Percentiles rank a stretch among this genome's conserved stretches.
Conservation (phyloP, 2,888 invertebrate species). For the Polylopha cassiicola region DNA sequence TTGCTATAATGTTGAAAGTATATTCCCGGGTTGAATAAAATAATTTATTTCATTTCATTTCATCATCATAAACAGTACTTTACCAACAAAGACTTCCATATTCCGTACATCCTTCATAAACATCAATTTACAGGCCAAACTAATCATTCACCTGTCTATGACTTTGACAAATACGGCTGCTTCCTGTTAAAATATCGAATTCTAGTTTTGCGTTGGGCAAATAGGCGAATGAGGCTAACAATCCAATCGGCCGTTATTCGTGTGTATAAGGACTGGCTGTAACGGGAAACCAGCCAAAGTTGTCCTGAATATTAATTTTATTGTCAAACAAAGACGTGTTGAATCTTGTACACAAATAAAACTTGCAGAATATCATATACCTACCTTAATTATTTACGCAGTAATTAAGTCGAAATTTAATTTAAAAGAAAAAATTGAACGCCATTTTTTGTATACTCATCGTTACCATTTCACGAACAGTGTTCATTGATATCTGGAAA, state of each 20-base stretch:
- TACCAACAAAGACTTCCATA: too few relatives aligned
- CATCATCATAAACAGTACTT: too few relatives aligned
- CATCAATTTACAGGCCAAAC: constrained; percentile 10
- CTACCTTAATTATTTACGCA: too few relatives aligned
- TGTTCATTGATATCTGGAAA: constrained; percentile 19
- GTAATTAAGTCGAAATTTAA: too few relatives aligned
- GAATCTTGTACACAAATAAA: constrained; percentile 3
- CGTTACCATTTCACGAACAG: too few relatives aligned
- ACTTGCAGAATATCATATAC: constrained; percentile 1
- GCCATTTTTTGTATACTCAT: constrained; percentile 13
- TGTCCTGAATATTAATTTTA: constrained; percentile 60
- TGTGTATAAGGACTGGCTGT: constrained; percentile 44
- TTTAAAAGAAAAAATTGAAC: too few relatives aligned
- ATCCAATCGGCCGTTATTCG: constrained; percentile 46
- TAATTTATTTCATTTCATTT: too few relatives aligned
- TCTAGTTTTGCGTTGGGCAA: constrained; percentile 32
- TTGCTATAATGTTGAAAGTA: too few relatives aligned
- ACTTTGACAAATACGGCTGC: constrained; percentile 19
- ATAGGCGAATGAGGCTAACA: constrained; percentile 41
- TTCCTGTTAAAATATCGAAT: constrained; percentile 27
- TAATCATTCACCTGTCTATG: constrained; percentile 19
- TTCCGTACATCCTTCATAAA: not conserved
- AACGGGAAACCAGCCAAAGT: constrained; percentile 49
- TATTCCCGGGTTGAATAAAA: too few relatives aligned
- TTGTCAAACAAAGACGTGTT: constrained; percentile 17